phyloP scores from a whole-genome alignment of 2,888 invertebrate species.

The Acrobeloides nanus region DNA sequence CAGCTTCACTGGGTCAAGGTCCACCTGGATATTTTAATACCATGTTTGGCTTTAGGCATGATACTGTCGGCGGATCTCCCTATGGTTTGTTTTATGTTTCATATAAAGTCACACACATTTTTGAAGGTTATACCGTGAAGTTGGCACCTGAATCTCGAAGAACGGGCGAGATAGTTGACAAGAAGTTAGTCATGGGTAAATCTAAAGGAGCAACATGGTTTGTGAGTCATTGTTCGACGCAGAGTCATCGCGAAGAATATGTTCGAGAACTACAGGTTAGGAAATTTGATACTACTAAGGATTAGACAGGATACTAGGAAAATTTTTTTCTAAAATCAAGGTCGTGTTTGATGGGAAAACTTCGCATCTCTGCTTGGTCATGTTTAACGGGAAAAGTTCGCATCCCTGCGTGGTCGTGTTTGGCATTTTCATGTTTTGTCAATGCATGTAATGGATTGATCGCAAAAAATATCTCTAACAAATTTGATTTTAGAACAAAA shows the following conservation, averaged over 20 bases:
- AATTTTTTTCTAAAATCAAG: no score
- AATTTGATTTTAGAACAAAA: no score
- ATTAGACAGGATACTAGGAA: no score
- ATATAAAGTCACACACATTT: neutral
- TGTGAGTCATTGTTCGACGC: conserved; percentile 46
- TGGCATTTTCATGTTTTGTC: no score
- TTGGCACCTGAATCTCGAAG: conserved; percentile 27
- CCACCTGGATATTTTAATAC: conserved; percentile 34
- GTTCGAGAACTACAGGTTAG: conserved; percentile 34
- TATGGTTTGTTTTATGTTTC: conserved; percentile 25
- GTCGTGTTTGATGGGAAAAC: no score
- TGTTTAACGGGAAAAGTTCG: no score
- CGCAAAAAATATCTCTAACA: no score
- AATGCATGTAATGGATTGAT: no score
- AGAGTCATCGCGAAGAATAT: conserved; percentile 33
- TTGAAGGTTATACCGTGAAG: conserved; percentile 40
- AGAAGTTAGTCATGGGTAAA: conserved; percentile 25
- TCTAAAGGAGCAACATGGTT: conserved; percentile 45
- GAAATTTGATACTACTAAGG: neutral
- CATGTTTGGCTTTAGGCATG: conserved; percentile 47
- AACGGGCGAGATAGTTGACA: conserved; percentile 9
- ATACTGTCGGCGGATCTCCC: conserved; percentile 42
- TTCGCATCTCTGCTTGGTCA: no score
- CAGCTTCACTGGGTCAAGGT: conserved; percentile 6
- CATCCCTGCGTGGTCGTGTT: no score